Conservation (phyloP, 2,797 vertebrate genomes). For the Meriones psammophilus region DNA sequence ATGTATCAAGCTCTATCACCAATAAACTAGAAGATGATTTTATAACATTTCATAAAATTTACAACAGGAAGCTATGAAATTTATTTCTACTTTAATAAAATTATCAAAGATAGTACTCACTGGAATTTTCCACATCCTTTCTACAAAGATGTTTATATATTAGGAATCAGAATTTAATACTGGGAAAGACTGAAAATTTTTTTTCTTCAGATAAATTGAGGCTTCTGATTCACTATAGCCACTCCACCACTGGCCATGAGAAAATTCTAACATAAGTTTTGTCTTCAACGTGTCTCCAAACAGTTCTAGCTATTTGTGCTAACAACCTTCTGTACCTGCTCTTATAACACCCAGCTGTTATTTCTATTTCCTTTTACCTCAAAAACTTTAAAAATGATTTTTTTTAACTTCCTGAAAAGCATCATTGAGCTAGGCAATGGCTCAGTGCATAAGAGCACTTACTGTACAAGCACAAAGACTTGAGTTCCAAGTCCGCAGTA, state of each 20-base stretch:
- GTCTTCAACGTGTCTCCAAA: background rate
- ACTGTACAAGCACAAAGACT: background rate
- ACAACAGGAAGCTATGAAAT: background rate
- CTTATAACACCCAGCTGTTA: background rate
- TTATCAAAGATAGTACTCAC: constrained; percentile 6
- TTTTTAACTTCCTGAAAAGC: constrained; percentile 16
- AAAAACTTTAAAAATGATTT: constrained; percentile 22
- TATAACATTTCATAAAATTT: constrained; percentile 26
- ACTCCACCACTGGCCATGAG: background rate
- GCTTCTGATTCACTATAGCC: background rate
- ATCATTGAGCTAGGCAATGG: background rate
- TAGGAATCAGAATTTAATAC: constrained; percentile 36
- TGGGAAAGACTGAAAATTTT: background rate
- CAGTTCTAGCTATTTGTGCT: background rate
- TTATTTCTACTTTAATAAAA: constrained; percentile 8
- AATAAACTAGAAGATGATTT: background rate
- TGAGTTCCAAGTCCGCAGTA: background rate
- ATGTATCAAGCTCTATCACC: background rate
- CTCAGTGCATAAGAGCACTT: background rate
- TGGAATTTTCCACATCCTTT: background rate
- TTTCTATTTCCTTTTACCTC: background rate
- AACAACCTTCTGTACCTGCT: background rate
- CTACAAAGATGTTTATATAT: constrained; percentile 19
- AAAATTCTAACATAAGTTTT: constrained; percentile 23
- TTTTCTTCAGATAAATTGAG: constrained; percentile 11